A percentile compares a stretch with the other conserved stretches of the same genome.
Conservation (phyloP, 1,140 invertebrate species). For the Sycophila sp. region DNA sequence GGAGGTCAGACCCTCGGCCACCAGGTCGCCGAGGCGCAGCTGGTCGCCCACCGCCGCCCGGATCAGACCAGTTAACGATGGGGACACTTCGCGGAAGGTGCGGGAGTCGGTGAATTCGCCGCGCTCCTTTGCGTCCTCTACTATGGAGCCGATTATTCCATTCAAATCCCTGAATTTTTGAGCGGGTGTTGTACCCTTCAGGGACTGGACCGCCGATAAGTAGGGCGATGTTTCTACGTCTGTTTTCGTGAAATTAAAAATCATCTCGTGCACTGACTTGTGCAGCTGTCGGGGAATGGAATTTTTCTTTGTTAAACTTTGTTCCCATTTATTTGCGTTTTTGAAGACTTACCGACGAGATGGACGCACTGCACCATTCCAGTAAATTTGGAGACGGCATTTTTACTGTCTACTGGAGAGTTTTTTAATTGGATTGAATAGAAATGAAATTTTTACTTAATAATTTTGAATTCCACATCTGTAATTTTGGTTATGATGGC, state of each 20-base stretch:
- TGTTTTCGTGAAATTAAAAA: not conserved
- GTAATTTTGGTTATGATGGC: slow-evolving; percentile 8
- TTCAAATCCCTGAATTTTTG: slow-evolving; percentile 14
- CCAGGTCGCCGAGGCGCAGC: not conserved
- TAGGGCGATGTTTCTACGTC: not conserved
- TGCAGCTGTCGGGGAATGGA: not conserved
- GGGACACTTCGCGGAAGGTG: not conserved
- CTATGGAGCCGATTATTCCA: not conserved
- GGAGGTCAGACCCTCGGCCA: not conserved
- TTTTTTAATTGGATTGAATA: no score
- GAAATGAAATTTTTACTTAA: not conserved
- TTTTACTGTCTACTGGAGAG: no score
- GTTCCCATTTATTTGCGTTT: no score
- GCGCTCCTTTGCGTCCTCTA: not conserved
- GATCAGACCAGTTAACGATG: not conserved
- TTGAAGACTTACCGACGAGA: slow-evolving; percentile 21
- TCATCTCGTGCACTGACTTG: not conserved
- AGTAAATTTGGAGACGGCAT: slow-evolving; percentile 17
- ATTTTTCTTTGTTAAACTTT: not conserved
- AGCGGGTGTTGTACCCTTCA: not conserved
- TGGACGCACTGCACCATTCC: not conserved
- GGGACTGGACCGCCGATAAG: not conserved
- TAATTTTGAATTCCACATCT: not conserved
- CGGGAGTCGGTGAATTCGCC: not conserved
- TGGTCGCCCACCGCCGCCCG: not conserved